Base-by-base conservation (phyloP, 2,888 invertebrate genomes). In the Plemyria rubiginata region DNA sequence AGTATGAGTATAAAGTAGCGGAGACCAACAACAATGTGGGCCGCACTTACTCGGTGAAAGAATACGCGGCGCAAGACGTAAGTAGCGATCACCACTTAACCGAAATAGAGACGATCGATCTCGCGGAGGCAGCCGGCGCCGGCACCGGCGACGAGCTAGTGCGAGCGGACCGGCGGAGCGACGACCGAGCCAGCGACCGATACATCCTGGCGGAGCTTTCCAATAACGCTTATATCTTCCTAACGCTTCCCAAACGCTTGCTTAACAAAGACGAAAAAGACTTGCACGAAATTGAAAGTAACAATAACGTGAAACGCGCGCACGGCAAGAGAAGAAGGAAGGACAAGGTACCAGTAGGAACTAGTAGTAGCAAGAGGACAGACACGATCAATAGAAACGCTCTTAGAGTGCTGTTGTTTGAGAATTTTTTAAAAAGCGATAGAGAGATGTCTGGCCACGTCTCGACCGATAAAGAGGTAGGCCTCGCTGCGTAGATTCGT, bases 241-340 rank as follows among this genome's bases (percentile, higher is more conserved):
- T 88, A 82, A 86, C 88, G 72, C 77, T 86, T 70, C 85, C 87
- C 65, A 80, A 84, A 73, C 79, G 80, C 79, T 80, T 83, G 69
- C 65, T 80, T 54, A 60, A 52, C 63, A 65, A 62, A 55, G 60
- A 66, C 43, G 62, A 66, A 54, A 62, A 59, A 60, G 65, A 62
- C 53, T 49, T 78, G 57, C 68, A 67, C 57, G 78, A 81, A 65
- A 65, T 78, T 36, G 73, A 77, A 64, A 73, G 68, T 63, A 71
- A 70, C 62, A 73, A 70, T 65, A 72, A 71, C 62, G 60, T 62
- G 59, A 69, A 74, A 59, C 67, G 16, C 70, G 74, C 16, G 15
- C 16, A 55, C 62, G 60, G 22, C 62, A 57, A 75, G 70, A 75
- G 75, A 67, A 76, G 78, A 76, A 80, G 74, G 76, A 78, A 76